A percentile compares a stretch with the other conserved stretches of the same genome.
phyloP scores from a whole-genome alignment of 2,113 vertebrate species.

The Galemys pyrenaicus region DNA sequence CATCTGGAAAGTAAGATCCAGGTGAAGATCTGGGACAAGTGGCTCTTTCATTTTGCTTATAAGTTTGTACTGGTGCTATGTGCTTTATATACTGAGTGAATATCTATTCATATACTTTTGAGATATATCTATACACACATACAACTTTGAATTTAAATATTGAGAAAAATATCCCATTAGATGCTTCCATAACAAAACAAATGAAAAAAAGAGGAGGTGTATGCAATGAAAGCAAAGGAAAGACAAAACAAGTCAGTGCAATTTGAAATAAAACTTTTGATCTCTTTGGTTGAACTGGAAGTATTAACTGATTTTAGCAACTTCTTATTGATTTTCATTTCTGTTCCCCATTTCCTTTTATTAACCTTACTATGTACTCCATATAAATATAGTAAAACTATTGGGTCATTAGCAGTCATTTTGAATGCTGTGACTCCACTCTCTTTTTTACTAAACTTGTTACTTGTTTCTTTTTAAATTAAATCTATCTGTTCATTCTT shows the following conservation, averaged over 20 bases:
- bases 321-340: background rate
- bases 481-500: too few species aligned
- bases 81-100: background rate
- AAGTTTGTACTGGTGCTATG: background rate
- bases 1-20: background rate
- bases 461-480: too few species aligned
- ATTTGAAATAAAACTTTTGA: background rate
- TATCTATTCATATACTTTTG: background rate
- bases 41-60: background rate
- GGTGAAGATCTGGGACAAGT: background rate
- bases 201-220: background rate
- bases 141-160: background rate
- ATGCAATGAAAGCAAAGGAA: background rate
- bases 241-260: background rate
- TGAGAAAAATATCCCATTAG: background rate
- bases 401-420: background rate
- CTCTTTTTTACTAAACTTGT: too few species aligned
- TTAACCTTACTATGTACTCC: background rate
- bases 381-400: background rate
- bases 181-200: background rate
- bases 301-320: background rate
- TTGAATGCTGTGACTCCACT: background rate
- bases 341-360: accelerated
- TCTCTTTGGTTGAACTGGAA: background rate
- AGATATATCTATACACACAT: background rate